A percentile compares a stretch with the other conserved stretches of the same genome.
These are phyloP conservation scores for Bombyx mori DNA, from an alignment of 1,140 invertebrate species.

Conservation along the genomic window DNA sequence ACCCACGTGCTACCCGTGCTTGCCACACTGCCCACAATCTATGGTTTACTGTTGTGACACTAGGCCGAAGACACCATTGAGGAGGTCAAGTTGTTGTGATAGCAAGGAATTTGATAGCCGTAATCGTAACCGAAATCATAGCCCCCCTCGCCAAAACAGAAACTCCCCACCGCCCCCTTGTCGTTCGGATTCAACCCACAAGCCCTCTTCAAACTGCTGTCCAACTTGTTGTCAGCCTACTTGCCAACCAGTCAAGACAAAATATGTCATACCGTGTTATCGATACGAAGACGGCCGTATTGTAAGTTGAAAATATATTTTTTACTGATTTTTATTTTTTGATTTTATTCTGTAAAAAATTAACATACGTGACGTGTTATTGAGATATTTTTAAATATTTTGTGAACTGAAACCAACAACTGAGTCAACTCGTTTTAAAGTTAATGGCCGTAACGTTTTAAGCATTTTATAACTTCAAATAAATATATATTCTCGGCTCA, in stretches of 20 bases:
- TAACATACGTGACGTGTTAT: too few relatives aligned
- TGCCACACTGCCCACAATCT: constrained; percentile 37
- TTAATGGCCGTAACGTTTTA: too few relatives aligned
- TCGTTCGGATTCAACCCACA: not conserved
- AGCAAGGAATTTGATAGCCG: not conserved
- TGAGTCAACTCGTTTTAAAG: too few relatives aligned
- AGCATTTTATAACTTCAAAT: too few relatives aligned
- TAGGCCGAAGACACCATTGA: constrained; percentile 10
- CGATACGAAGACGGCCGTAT: constrained; percentile 61
- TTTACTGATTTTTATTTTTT: too few relatives aligned
- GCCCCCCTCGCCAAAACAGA: not conserved
- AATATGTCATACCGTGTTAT: constrained; percentile 61
- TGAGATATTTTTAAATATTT: too few relatives aligned
- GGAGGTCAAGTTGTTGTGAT: not conserved
- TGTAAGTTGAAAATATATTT: constrained; percentile 33
- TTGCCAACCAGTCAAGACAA: constrained; percentile 45
- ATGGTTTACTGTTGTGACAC: constrained; percentile 37
- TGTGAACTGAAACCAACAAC: too few relatives aligned
- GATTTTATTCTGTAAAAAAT: too few relatives aligned
- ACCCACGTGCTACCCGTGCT: constrained; percentile 32
- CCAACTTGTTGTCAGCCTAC: constrained; percentile 11
- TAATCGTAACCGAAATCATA: not conserved
- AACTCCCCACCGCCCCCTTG: not conserved
- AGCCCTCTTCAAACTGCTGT: constrained; percentile 2
- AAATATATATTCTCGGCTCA: too few relatives aligned